A percentile compares a stretch with the other conserved stretches of the same genome.
phyloP scores from a whole-genome alignment of 2,113 vertebrate species.

The Apus apus region DNA sequence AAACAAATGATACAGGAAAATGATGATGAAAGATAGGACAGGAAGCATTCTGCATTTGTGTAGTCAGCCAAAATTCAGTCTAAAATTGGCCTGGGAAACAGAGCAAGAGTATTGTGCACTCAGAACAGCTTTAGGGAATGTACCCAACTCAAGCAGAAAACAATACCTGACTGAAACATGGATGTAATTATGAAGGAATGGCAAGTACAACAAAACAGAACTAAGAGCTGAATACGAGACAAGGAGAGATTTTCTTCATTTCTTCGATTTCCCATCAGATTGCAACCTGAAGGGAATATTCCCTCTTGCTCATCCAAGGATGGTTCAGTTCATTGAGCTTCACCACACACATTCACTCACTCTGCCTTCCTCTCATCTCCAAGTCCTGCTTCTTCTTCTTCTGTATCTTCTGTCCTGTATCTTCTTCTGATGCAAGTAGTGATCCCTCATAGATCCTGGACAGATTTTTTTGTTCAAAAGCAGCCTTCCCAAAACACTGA shows the following conservation, averaged over 20 bases:
- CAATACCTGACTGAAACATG: slow-evolving; percentile 29
- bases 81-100: slow-evolving; percentile 42
- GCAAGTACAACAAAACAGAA: slow-evolving; percentile 46
- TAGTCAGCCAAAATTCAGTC: slow-evolving; percentile 33
- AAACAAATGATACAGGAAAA: slow-evolving; percentile 58
- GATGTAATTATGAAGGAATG: background rate
- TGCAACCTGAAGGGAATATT: background rate
- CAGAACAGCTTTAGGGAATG: slow-evolving; percentile 39
- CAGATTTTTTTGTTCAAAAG: background rate
- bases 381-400: background rate
- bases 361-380: background rate
- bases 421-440: background rate
- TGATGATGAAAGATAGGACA: slow-evolving; percentile 39
- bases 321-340: background rate
- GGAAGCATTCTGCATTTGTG: slow-evolving; percentile 23
- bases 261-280: slow-evolving; percentile 5
- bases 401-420: too few relatives aligned
- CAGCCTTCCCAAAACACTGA: background rate
- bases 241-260: slow-evolving; percentile 19
- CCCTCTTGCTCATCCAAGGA: background rate
- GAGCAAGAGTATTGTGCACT: background rate
- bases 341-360: background rate
- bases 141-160: slow-evolving; percentile 53
- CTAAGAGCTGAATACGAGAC: slow-evolving; percentile 1
- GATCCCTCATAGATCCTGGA: background rate